These are phyloP conservation scores for Xiphorhynchus erythropygius DNA, from an alignment of 2,797 vertebrate species.

Conservation along the genomic window DNA sequence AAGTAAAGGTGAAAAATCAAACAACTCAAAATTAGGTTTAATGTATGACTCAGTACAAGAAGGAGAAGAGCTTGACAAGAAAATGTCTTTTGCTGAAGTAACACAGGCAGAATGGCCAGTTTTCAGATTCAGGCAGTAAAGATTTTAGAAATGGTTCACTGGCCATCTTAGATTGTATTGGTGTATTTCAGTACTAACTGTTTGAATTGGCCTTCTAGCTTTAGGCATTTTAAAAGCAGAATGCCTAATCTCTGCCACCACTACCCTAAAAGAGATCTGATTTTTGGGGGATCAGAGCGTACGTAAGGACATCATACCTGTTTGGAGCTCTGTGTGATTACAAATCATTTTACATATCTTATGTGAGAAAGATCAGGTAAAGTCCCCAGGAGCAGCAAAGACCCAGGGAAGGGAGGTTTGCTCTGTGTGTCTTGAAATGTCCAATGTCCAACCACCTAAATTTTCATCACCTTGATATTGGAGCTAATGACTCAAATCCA, in stretches of 20 bases:
- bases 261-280: not conserved
- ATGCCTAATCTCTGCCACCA: not conserved
- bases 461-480: not conserved
- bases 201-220: not conserved
- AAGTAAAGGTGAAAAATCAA: not conserved
- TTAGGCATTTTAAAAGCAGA: not conserved
- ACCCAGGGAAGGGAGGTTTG: not conserved
- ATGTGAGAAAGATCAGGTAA: not conserved
- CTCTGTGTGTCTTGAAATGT: not conserved
- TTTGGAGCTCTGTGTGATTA: not conserved
- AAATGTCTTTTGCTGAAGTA: not conserved
- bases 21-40: not conserved
- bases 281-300: not conserved
- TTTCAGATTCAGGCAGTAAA: not conserved
- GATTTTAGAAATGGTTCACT: not conserved
- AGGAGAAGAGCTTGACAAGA: not conserved
- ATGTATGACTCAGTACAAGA: not conserved
- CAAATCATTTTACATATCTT: not conserved
- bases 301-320: not conserved
- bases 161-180: not conserved
- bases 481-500: not conserved
- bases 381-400: not conserved
- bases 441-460: not conserved
- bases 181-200: not conserved
- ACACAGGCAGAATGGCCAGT: not conserved